Conservation (phyloP, 2,797 vertebrate species). For the Aratinga solstitialis region DNA sequence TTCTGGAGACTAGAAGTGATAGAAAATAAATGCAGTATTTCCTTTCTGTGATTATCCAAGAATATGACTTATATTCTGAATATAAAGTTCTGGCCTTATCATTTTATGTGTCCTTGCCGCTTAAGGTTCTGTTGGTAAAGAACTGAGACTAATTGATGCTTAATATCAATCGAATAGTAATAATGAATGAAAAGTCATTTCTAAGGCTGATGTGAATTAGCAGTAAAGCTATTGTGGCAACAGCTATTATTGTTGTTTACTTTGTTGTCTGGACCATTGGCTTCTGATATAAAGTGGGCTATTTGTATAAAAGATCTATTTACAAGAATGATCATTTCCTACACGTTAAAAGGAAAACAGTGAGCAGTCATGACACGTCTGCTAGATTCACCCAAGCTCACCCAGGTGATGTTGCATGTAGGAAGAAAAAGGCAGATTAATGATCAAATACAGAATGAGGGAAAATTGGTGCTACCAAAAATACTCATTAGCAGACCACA, state of each 20-base stretch:
- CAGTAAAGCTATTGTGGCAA: constrained; percentile 46
- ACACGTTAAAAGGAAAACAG: neutral
- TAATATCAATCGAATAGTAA: constrained; percentile 31
- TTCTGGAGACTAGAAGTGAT: neutral
- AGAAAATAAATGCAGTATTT: neutral
- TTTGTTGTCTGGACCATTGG: constrained; percentile 43
- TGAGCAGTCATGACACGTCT: neutral
- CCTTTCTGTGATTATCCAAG: neutral
- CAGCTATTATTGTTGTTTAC: constrained; percentile 51
- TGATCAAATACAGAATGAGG: neutral
- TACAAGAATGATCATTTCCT: neutral
- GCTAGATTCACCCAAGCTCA: neutral
- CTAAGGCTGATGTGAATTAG: constrained; percentile 31
- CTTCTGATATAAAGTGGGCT: constrained; percentile 51
- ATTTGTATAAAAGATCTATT: constrained; percentile 38
- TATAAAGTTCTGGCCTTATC: neutral
- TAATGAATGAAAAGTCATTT: constrained; percentile 48
- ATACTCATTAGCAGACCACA: neutral
- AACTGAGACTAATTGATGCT: constrained; percentile 11
- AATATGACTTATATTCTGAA: neutral
- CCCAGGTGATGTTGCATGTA: neutral
- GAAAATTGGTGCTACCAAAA: neutral
- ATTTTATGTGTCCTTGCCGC: neutral
- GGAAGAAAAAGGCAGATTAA: neutral
- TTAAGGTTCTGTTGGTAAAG: neutral